Evolutionary conservation across 2,888 invertebrate genomes (phyloP), one percentile per base, ranked within the genome.

Genomic region (Morinoia aosen): DNA sequence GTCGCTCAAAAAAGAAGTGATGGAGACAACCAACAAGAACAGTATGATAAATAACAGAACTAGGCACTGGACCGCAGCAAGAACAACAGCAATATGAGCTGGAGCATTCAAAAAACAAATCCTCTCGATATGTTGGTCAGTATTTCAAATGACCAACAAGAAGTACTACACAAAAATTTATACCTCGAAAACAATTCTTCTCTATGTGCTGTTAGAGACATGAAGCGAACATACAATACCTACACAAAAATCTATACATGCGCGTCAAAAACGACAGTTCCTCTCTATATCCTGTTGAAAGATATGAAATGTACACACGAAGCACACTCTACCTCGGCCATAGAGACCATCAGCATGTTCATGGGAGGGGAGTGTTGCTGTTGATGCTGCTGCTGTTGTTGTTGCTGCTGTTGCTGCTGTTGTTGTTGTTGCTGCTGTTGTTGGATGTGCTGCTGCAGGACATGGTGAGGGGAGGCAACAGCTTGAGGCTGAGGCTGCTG

Each of bases 401-500:
- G 95, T 56, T 39, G 58, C 5, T 96, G 96, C 58, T 96, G 97
- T 96, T 97, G 97, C 95, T 96, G 96, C 91, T 95, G 96, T 88
- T 95, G 95, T 88, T 96, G 95, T 58, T 40, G 64, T 76, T 96
- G 95, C 58, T 96, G 96, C 25, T 95, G 95, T 58, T 96, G 96
- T 2, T 96, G 96, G 58, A 96, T 97, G 96, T 97, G 97, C 95
- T 94, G 94, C 33, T 94, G 94, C 94, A 94, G 56, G 1, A 58
- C 94, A 11, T 57, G 94, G 39, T 58, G 61, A 8, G 58, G 95
- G 19, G 95, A 94, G 33, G 57, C 58, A 16, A 57, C 94, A 12
- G 64, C 39, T 8, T 48, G 39, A 10, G 64, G 61, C 40, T 40
- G 61, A 3, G 56, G 93, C 33, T 91, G 19, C 33, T 91, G 19